Conservation (phyloP, 2,888 invertebrate genomes). For the Lymantria monacha region DNA sequence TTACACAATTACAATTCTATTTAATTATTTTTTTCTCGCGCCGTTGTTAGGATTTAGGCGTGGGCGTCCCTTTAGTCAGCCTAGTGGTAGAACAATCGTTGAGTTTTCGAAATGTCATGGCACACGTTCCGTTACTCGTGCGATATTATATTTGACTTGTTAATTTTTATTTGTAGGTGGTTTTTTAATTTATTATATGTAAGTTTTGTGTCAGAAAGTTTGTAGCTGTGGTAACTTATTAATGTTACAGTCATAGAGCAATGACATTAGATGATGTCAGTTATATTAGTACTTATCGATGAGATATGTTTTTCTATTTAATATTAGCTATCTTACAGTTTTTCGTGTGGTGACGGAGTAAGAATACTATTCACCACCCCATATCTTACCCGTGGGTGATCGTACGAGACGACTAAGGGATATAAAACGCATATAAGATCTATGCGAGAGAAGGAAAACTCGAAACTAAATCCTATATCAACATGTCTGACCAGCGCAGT, state of each 20-base stretch:
- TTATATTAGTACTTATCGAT: no score
- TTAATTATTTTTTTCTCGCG: slow-evolving; percentile 73
- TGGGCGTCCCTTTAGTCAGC: slow-evolving; percentile 61
- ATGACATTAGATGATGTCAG: slow-evolving; percentile 5
- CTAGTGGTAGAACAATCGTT: slow-evolving; percentile 60
- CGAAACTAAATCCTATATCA: not conserved
- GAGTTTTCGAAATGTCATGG: slow-evolving; percentile 61
- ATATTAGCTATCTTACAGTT: not conserved
- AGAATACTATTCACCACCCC: no score
- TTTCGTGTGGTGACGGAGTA: no score
- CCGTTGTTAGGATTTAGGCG: slow-evolving; percentile 59
- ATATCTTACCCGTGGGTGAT: no score
- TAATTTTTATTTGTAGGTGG: slow-evolving; percentile 49
- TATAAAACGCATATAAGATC: no score
- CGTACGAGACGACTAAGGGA: no score
- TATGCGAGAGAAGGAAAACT: not conserved
- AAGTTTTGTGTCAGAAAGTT: slow-evolving; percentile 16
- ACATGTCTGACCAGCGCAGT: no score
- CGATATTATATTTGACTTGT: slow-evolving; percentile 61
- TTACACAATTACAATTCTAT: slow-evolving; percentile 80
- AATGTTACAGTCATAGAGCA: slow-evolving; percentile 6
- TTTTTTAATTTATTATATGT: slow-evolving; percentile 30
- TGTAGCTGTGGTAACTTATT: slow-evolving; percentile 13
- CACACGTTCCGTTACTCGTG: slow-evolving; percentile 52
- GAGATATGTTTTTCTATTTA: no score